A percentile compares a stretch with the other conserved stretches of the same genome.
Conservation (phyloP, 2,113 vertebrate species). For the Bos javanicus region DNA sequence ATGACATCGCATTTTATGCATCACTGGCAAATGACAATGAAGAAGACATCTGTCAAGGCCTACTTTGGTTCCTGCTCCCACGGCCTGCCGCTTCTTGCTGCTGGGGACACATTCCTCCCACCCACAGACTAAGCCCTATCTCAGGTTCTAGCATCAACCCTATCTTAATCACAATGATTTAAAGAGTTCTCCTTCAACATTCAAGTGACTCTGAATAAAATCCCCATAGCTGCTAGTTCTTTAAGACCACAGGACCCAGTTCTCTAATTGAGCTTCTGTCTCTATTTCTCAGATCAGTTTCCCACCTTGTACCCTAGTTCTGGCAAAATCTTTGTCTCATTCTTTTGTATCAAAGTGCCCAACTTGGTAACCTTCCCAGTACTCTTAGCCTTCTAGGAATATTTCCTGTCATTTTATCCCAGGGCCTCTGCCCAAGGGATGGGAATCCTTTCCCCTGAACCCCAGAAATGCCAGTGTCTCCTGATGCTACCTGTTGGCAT, state of each 20-base stretch:
- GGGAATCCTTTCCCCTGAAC: not conserved
- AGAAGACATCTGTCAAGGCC: not conserved
- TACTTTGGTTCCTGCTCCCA: not conserved
- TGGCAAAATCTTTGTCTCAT: not conserved
- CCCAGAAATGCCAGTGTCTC: not conserved
- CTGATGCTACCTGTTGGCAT: not conserved
- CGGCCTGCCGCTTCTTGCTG: not conserved
- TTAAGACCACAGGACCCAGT: not conserved
- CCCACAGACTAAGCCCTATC: not conserved
- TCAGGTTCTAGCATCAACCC: not conserved
- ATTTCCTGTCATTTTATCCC: not conserved
- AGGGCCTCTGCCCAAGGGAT: not conserved
- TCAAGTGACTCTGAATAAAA: not conserved
- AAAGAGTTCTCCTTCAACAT: slow-evolving; percentile 4
- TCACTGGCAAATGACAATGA: slow-evolving; percentile 10
- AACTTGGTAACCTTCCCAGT: not conserved
- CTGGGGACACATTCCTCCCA: not conserved
- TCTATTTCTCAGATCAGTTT: not conserved
- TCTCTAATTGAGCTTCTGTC: not conserved
- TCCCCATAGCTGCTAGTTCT: not conserved
- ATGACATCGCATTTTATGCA: slow-evolving; percentile 7
- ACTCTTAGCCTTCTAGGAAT: not conserved
- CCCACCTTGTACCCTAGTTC: not conserved
- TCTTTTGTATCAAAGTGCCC: not conserved
- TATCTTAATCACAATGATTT: not conserved